Percentiles rank a stretch among this genome's conserved stretches.
These are phyloP conservation scores for Amphiprion ocellaris DNA, from an alignment of 2,113 vertebrate species.

Conservation along the genomic window DNA sequence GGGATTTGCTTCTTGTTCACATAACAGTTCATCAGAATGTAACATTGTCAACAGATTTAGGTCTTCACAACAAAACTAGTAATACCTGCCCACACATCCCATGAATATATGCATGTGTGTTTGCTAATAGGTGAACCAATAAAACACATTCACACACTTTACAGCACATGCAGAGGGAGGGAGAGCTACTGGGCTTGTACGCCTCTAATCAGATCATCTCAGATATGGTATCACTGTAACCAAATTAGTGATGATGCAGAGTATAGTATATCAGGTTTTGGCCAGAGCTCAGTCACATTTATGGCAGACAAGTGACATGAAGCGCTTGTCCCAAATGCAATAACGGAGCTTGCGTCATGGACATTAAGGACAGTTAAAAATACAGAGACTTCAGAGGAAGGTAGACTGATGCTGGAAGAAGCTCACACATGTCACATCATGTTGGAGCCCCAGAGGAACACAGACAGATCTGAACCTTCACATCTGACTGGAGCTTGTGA, in stretches of 20 bases:
- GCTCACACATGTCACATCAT: conserved; percentile 25
- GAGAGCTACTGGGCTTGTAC: conserved; percentile 54
- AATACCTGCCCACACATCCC: not conserved
- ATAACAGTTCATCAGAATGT: too few relatives aligned
- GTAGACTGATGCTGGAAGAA: conserved; percentile 27
- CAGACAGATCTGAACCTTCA: not conserved
- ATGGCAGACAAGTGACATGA: conserved; percentile 73
- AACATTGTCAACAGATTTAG: too few relatives aligned
- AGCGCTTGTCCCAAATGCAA: conserved; percentile 77
- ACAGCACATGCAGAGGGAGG: conserved; percentile 36
- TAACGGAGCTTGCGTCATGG: conserved; percentile 72
- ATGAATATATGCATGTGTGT: conserved; percentile 38
- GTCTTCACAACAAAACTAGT: too few relatives aligned
- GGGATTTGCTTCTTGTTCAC: too few relatives aligned
- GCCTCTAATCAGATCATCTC: conserved; percentile 75
- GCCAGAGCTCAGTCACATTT: conserved; percentile 75
- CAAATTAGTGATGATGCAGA: conserved; percentile 76
- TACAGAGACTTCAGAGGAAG: conserved; percentile 51
- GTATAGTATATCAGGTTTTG: conserved; percentile 77
- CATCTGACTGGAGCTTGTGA: conserved; percentile 4
- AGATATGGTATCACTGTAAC: conserved; percentile 78
- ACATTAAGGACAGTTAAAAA: conserved; percentile 69
- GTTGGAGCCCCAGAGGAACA: not conserved
- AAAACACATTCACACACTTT: conserved; percentile 51
- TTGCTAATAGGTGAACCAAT: conserved; percentile 48